Conservation (phyloP, 2,113 vertebrate genomes). For the Lagopus leucura region DNA sequence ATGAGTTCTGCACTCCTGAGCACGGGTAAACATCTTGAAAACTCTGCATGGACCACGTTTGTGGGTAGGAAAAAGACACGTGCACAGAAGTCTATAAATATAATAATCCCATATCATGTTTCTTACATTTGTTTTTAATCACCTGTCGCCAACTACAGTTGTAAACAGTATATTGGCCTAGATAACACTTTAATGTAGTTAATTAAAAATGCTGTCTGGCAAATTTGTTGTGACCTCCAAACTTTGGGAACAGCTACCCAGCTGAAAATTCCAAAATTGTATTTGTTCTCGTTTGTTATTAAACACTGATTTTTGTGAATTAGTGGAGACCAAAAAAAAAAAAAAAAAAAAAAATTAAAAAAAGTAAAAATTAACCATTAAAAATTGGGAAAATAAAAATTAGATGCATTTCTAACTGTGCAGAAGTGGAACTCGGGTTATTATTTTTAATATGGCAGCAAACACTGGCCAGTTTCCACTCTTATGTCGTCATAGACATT, state of each 20-base stretch:
- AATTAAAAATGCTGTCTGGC: background rate
- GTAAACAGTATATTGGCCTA: background rate
- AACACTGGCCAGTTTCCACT: background rate
- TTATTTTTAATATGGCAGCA: background rate
- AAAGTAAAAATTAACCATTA: background rate
- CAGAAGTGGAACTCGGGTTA: background rate
- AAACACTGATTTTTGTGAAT: background rate
- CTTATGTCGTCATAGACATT: background rate
- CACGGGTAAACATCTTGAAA: background rate
- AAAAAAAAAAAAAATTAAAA: background rate
- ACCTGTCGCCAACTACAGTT: background rate
- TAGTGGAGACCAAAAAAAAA: background rate
- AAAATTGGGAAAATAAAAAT: background rate
- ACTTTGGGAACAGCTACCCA: background rate
- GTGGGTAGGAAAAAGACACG: background rate
- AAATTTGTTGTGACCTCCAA: background rate
- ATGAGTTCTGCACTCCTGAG: background rate
- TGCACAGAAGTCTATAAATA: background rate
- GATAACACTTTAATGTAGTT: background rate
- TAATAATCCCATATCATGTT: accelerated
- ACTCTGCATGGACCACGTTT: background rate
- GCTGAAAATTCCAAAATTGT: background rate
- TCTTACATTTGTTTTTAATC: background rate
- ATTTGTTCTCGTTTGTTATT: background rate
- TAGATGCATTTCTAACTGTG: background rate